Evolutionary conservation across 2,797 vertebrate species (phyloP), one percentile per base, ranked within the genome.

Genomic region (Gymnoscopelus microlampas): DNA sequence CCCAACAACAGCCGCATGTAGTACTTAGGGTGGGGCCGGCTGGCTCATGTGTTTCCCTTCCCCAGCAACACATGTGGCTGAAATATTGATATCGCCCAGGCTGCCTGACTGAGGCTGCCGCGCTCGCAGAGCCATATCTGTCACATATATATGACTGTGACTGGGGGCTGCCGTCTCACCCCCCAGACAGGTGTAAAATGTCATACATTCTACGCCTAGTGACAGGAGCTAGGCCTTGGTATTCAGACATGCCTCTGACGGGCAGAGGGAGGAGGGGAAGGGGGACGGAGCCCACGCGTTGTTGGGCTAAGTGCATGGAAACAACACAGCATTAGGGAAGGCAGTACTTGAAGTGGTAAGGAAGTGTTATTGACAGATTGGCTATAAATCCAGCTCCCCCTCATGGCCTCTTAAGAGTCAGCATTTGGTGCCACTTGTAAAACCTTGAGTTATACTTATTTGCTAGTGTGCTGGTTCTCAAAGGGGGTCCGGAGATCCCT

Each of bases 81-180:
- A 82, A 80, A 83, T 80, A 82, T 85, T 82, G 64, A 77, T 76
- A 76, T 68, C 2, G 29, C 29, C 3, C 7, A 44, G 8, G 5
- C 35, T 39, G 29, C 29, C 7, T 8, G 35, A 3, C 57, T 0
- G 2, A 55, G 39, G 11, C 68, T 10, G 53, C 50, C 19, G 7
- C 60, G 62, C 67, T 50, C 44, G 61, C 39, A 44, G 39, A 62
- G 68, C 59, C 63, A 13, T 51, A 57, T 66, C 63, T 63, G 68
- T 68, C 79, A 69, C 64, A 80, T 32, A 49, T 5, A 19, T n/a
- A n/a, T n/a, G n/a, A n/a, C n/a, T n/a, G n/a, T 19, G 19, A 19
- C 19, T 19, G 19, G 19, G 19, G 19, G 19, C 1, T 11, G 55
- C 49, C 60, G n/a, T 5, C 68, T 72, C 63, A 9, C 39, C 39